These are phyloP conservation scores for Caradrina kadenii DNA, from an alignment of 2,888 invertebrate species.

Conservation along the genomic window DNA sequence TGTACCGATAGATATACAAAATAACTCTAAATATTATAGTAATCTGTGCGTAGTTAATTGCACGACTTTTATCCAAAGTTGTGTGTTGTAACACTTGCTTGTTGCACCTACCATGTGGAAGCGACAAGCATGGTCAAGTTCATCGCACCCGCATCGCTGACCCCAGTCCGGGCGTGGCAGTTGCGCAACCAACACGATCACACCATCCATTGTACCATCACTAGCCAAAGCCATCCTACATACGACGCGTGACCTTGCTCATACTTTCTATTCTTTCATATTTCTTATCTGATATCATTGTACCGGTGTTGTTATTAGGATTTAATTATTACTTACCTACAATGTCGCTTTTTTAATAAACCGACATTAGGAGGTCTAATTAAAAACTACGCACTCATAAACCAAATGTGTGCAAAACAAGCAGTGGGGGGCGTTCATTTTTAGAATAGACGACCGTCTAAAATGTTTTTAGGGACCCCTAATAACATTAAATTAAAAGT, in stretches of 20 bases:
- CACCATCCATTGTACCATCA: slow-evolving; percentile 46
- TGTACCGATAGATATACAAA: slow-evolving; percentile 18
- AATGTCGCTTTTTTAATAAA: background rate
- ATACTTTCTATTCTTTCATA: slow-evolving; percentile 67
- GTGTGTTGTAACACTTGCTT: slow-evolving; percentile 44
- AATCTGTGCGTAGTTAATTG: slow-evolving; percentile 51
- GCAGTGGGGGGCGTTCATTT: no score
- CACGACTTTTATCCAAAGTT: slow-evolving; percentile 36
- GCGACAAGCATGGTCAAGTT: slow-evolving; percentile 69
- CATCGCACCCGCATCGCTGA: slow-evolving; percentile 75
- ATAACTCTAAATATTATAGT: slow-evolving; percentile 27
- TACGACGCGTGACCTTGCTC: slow-evolving; percentile 61
- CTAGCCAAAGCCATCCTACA: slow-evolving; percentile 15
- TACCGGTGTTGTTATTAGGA: slow-evolving; percentile 3
- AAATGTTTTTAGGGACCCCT: no score
- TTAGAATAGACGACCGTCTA: no score
- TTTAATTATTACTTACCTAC: background rate
- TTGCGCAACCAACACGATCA: slow-evolving; percentile 64
- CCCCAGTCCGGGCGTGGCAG: slow-evolving; percentile 61
- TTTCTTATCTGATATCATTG: slow-evolving; percentile 31
- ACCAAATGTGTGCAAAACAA: no score
- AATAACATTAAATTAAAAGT: no score
- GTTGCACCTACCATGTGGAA: slow-evolving; percentile 49
- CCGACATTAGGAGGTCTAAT: no score
- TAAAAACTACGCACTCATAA: no score